phyloP scores from a whole-genome alignment of 2,888 invertebrate genomes.

The Celastrina argiolus region DNA sequence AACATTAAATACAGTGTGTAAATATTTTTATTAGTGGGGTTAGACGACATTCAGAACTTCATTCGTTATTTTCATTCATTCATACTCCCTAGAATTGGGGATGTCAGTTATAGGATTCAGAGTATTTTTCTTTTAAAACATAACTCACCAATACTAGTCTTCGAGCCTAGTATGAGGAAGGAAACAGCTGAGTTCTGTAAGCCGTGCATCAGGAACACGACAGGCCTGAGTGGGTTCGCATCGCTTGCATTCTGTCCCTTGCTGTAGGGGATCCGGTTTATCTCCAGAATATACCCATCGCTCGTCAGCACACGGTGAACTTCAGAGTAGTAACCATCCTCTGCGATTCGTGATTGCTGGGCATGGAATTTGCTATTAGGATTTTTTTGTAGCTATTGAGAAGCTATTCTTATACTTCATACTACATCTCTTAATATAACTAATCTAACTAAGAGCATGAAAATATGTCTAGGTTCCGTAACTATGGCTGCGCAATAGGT shows the following conservation, averaged over 20 bases:
- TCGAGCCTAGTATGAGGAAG: conserved; percentile 36
- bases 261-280: conserved; percentile 43
- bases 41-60: too few species aligned
- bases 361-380: neutral
- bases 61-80: too few species aligned
- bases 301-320: conserved; percentile 38
- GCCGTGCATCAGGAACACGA: conserved; percentile 45
- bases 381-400: neutral
- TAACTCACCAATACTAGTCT: conserved; percentile 38
- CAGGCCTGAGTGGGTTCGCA: conserved; percentile 32
- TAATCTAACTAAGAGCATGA: too few species aligned
- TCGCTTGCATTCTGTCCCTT: conserved; percentile 28
- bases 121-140: neutral
- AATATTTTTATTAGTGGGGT: too few species aligned
- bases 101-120: too few species aligned
- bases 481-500: too few species aligned
- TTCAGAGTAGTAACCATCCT: conserved; percentile 41
- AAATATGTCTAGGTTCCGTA: too few species aligned
- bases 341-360: conserved; percentile 30
- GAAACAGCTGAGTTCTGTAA: conserved; percentile 37
- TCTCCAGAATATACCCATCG: conserved; percentile 44
- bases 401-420: too few species aligned
- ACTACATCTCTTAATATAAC: too few species aligned
- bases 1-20: too few species aligned
- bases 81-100: too few species aligned